Base-by-base conservation (phyloP, 2,113 vertebrate genomes). In the Raphicerus campestris region DNA sequence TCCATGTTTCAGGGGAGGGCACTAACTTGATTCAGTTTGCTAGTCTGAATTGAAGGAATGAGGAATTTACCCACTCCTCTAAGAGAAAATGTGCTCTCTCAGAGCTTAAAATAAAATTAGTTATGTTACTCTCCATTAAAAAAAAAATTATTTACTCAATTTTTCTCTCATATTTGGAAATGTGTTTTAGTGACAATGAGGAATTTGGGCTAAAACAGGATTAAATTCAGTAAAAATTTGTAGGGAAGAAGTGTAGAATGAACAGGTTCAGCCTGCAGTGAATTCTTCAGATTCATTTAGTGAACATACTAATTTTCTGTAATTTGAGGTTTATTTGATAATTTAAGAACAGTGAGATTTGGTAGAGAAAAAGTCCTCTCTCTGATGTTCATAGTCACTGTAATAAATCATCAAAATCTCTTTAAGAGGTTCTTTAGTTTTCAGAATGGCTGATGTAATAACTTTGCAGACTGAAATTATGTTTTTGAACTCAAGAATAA, bases 281-380 rank as follows among this genome's bases (percentile, higher is more conserved):
- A 83, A 35, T 88, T 92, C 28, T 84, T 93, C 30, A 94, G 75
- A 66, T 84, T 84, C 56, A 80, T 47, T 73, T 80, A 81, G 55
- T 85, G 60, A 60, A 30, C 49, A n/a, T 77, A 45, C 47, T 87
- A 28, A 61, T 92, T 87, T 84, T 89, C 61, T 88, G 0, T 32
- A 24, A 17, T 94, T 87, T 95, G 24, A n/a, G 75, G 17, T 86
- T 3, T 80, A 35, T 84, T 92, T 93, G 39, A 87, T 89, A 53
- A 55, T 80, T 91, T 92, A 61, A 89, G 66, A 96, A 7, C 88
- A 60, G 24, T 89, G 75, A 90, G 32, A 90, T 87, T 96, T 85
- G 49, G 6, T 75, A 89, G 83, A 15, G 61, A 93, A 61, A 89
- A 91, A 82, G 32, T 49, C 75, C 30, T 55, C 24, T 56, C 6